Conservation (phyloP, 2,113 vertebrate genomes). For the Lampris incognitus region DNA sequence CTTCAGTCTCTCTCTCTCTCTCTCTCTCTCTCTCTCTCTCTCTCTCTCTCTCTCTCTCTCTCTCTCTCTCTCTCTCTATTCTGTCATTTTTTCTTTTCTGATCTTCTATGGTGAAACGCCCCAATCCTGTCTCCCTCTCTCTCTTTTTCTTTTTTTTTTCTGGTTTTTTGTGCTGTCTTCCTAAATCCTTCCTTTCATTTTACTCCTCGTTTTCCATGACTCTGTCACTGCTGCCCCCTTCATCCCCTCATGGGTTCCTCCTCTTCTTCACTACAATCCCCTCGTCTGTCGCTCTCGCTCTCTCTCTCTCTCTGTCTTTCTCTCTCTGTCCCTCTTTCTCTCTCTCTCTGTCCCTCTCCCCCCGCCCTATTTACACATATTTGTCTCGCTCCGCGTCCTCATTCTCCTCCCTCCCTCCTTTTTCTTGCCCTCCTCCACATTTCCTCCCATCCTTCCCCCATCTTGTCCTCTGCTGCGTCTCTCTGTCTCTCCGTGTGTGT, state of each 20-base stretch:
- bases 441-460: neutral
- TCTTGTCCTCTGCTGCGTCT: neutral
- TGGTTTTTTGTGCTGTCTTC: neutral
- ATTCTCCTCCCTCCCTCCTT: neutral
- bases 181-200: slow-evolving; percentile 4
- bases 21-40: neutral
- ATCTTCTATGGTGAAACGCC: neutral
- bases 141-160: slow-evolving; percentile 24
- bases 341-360: neutral
- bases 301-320: neutral
- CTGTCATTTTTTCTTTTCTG: slow-evolving; percentile 3
- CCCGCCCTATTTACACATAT: neutral
- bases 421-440: neutral
- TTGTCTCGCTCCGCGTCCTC: neutral
- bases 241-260: neutral
- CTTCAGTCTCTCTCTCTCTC: neutral
- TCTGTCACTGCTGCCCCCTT: slow-evolving; percentile 8
- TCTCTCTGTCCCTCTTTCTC: neutral
- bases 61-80: slow-evolving; percentile 19
- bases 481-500: slow-evolving; percentile 42
- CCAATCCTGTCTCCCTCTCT: neutral
- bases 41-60: neutral
- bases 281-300: neutral
- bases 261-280: neutral
- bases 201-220: slow-evolving; percentile 11